phyloP scores from a whole-genome alignment of 2,888 invertebrate genomes.

The Pachliopta kotzebuea region DNA sequence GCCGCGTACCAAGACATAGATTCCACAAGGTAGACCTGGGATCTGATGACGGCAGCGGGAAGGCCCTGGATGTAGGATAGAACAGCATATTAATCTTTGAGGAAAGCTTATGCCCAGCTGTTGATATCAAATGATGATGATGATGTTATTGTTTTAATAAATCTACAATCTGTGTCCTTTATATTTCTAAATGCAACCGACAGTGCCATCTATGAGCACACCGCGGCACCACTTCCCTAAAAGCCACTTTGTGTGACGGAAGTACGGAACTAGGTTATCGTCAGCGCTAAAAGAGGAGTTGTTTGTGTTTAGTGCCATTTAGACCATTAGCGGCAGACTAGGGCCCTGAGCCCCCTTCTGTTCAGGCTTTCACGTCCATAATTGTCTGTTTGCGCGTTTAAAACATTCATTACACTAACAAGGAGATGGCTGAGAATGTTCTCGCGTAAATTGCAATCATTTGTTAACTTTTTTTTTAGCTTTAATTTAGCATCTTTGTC shows the following conservation, averaged over 20 bases:
- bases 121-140: too few relatives aligned
- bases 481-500: too few relatives aligned
- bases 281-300: constrained; percentile 12
- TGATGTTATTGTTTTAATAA: too few relatives aligned
- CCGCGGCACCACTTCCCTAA: constrained; percentile 14
- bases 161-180: background rate
- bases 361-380: constrained; percentile 15
- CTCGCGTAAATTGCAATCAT: too few relatives aligned
- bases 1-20: too few relatives aligned
- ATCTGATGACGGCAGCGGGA: too few relatives aligned
- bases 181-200: background rate
- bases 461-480: too few relatives aligned
- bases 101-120: background rate
- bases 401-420: constrained; percentile 7
- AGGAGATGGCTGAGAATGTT: too few relatives aligned
- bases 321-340: constrained; percentile 20
- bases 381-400: constrained; percentile 19
- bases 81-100: background rate
- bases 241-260: constrained; percentile 23
- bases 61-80: background rate
- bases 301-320: constrained; percentile 27
- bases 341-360: constrained; percentile 3
- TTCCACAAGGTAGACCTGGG: background rate
- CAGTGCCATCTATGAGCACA: constrained; percentile 15
- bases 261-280: constrained; percentile 22